Base-by-base conservation (phyloP, 2,113 vertebrate genomes). In the Chloebia gouldiae region DNA sequence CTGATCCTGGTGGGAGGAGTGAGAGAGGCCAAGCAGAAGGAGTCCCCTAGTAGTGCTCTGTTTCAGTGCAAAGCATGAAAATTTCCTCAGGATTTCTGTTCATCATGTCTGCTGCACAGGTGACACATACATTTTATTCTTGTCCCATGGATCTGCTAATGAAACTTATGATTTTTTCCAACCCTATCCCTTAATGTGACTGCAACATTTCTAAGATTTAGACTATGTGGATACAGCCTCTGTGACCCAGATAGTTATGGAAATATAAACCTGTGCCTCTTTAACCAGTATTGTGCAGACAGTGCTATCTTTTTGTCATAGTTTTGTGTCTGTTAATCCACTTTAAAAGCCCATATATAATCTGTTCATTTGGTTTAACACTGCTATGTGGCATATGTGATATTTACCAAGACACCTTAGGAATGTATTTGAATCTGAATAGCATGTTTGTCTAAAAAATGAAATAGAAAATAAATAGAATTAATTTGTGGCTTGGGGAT, bases 161-260 rank as follows among this genome's bases (percentile, higher is more conserved):
- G 11, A 22, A 59, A 28, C 7, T 42, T 40, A 44, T 35, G 63
- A n/a, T 13, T 45, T 42, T 24, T 76, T 31, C 47, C 3, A 7
- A 1, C 6, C 6, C 9, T 4, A 33, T 19, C 4, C 2, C 40
- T 51, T 7, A 2, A 25, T 31, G 20, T 44, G 18, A 25, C 13
- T 42, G 5, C 31, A n/a, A 7, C 16, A 56, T 56, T 66, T 57
- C 24, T 11, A 39, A 68, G n/a, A 10, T 59, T 81, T 53, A 68
- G 13, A 14, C 9, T 37, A 21, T 1, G 9, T 16, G 22, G 23
- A n/a, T 54, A 40, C 40, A 50, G 11, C 25, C 33, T 77, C 20
- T n/a, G 22, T 60, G 35, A 72, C 25, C 16, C 31, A n/a, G 59
- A 63, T 9, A 31, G 16, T 45, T 68, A 33, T 13, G 39, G 13